Conservation (phyloP, 1,140 invertebrate species). For the Littorina saxatilis region DNA sequence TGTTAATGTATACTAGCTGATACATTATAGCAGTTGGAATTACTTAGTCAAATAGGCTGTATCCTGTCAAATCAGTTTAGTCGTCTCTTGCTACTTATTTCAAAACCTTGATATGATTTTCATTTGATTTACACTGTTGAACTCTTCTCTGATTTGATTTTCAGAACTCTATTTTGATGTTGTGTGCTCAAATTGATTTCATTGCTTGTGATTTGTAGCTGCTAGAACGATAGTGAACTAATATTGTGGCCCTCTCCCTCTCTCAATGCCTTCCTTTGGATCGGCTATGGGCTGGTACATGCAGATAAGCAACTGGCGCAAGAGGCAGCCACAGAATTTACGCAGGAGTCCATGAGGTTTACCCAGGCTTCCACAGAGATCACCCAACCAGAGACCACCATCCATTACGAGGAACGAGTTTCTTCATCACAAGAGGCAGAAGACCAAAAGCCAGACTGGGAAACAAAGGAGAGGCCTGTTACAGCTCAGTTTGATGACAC, state of each 20-base stretch:
- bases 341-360: too few relatives aligned
- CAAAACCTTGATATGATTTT: too few relatives aligned
- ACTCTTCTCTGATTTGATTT: too few relatives aligned
- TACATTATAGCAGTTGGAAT: too few relatives aligned
- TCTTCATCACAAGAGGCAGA: background rate
- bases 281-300: conserved; percentile 46
- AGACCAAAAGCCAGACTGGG: background rate
- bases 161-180: conserved; percentile 1
- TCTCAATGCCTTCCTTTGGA: conserved; percentile 58
- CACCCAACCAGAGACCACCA: background rate
- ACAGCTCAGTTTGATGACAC: background rate
- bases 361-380: too few relatives aligned
- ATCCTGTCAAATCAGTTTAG: too few relatives aligned
- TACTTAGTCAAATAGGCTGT: too few relatives aligned
- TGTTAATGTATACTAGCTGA: too few relatives aligned
- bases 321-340: conserved; percentile 15
- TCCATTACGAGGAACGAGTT: background rate
- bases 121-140: too few relatives aligned
- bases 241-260: conserved; percentile 50
- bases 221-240: conserved; percentile 39
- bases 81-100: too few relatives aligned
- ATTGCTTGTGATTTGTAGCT: background rate
- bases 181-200: conserved; percentile 25
- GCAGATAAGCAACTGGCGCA: conserved; percentile 43
- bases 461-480: background rate